Evolutionary conservation across 2,797 vertebrate genomes (phyloP).

Genomic region (Peromyscus nudipes): DNA sequence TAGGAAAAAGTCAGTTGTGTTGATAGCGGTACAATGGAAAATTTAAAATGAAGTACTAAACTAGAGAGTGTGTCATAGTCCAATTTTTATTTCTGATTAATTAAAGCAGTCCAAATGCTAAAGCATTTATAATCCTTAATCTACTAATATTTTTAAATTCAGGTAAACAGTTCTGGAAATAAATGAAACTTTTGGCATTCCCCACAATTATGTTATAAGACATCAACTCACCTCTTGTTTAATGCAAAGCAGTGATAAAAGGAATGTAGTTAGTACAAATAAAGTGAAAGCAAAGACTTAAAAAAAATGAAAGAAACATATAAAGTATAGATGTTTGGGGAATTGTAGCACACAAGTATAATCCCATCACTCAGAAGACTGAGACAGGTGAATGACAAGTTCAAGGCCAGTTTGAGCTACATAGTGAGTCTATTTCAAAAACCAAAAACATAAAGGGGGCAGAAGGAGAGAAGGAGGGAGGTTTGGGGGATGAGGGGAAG

Average conservation of each 20-base stretch:
- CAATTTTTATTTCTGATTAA: too few species aligned
- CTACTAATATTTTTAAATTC: neutral
- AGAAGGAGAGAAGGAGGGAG: neutral
- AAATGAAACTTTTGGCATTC: neutral
- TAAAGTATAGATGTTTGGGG: neutral
- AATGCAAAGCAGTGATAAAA: neutral
- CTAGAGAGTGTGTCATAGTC: neutral
- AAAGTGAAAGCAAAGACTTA: neutral
- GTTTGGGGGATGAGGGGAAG: accelerated
- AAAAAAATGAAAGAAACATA: neutral
- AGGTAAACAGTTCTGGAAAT: neutral
- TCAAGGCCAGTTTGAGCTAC: neutral
- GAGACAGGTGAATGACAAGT: neutral
- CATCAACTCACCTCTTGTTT: too few species aligned
- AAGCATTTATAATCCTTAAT: neutral
- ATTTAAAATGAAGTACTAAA: neutral
- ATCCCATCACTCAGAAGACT: neutral
- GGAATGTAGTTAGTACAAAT: neutral
- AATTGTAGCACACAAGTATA: neutral
- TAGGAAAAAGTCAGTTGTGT: neutral
- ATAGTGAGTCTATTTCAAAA: neutral
- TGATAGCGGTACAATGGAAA: neutral
- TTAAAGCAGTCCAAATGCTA: neutral
- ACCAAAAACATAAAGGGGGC: neutral
- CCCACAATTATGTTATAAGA: neutral